These are phyloP conservation scores for Macropodus opercularis DNA, from an alignment of 2,797 vertebrate species.

Conservation along the genomic window DNA sequence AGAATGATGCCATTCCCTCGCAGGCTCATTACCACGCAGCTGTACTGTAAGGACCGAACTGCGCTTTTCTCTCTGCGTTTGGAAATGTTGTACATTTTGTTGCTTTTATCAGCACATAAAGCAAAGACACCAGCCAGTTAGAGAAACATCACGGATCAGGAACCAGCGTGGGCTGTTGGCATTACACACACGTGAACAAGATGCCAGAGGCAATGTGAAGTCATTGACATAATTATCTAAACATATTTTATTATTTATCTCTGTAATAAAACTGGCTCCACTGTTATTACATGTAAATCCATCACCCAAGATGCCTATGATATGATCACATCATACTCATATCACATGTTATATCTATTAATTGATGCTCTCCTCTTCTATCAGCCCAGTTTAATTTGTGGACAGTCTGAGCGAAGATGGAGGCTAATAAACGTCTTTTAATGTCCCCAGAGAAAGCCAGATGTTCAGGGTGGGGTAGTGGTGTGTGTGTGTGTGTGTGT, in stretches of 20 bases:
- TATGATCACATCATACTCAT: constrained; percentile 2
- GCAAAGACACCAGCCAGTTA: constrained; percentile 42
- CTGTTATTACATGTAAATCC: constrained; percentile 31
- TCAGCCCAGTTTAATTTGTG: constrained; percentile 33
- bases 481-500: constrained; percentile 20
- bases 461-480: constrained; percentile 48
- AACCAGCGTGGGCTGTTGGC: constrained; percentile 45
- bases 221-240: constrained; percentile 58
- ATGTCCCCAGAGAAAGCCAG: constrained; percentile 48
- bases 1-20: constrained; percentile 14
- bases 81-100: constrained; percentile 32
- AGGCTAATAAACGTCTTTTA: constrained; percentile 51
- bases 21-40: constrained; percentile 12
- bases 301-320: constrained; percentile 1
- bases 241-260: constrained; percentile 56
- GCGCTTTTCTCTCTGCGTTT: constrained; percentile 26
- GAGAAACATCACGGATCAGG: constrained; percentile 39
- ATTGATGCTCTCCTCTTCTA: constrained; percentile 10
- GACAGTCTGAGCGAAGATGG: constrained; percentile 15
- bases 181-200: constrained; percentile 51
- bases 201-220: constrained; percentile 56
- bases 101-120: constrained; percentile 45
- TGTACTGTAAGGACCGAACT: constrained; percentile 39
- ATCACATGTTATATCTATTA: not conserved
- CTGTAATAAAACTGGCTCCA: constrained; percentile 30